Conservation (phyloP, 2,113 vertebrate genomes). For the Ardeotis arabs region DNA sequence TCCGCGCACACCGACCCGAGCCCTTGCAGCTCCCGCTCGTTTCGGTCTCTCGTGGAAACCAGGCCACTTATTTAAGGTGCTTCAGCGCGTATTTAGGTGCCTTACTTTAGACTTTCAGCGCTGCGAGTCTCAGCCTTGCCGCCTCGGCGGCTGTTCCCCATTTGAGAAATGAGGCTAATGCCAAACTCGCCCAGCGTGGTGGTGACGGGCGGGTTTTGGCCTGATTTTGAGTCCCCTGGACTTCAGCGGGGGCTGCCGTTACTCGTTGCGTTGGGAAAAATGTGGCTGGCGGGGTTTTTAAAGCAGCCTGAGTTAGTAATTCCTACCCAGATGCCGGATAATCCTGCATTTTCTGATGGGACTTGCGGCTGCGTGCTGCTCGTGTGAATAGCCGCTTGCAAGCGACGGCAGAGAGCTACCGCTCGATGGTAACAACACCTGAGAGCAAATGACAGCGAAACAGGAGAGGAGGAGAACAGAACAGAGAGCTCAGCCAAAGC, state of each 20-base stretch:
- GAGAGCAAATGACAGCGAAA: neutral
- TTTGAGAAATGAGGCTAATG: neutral
- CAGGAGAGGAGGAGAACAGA: neutral
- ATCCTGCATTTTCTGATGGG: neutral
- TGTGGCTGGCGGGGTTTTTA: neutral
- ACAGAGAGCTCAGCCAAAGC: neutral
- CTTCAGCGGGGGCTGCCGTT: neutral
- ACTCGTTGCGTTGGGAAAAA: neutral
- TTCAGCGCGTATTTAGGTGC: neutral
- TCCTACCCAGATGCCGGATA: neutral
- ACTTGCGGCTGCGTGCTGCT: neutral
- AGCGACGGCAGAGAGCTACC: neutral
- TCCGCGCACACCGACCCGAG: accelerated
- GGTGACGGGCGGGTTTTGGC: neutral
- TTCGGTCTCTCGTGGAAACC: neutral
- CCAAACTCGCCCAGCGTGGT: neutral
- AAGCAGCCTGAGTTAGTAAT: neutral
- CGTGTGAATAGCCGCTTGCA: neutral
- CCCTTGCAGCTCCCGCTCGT: neutral
- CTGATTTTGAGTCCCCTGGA: neutral
- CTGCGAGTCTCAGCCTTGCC: neutral
- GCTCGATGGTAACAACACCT: neutral
- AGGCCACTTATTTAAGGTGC: neutral
- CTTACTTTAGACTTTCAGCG: neutral
- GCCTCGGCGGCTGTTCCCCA: neutral